Evolutionary conservation across 2,888 invertebrate species (phyloP).

Genomic region (Pheosia gnoma): DNA sequence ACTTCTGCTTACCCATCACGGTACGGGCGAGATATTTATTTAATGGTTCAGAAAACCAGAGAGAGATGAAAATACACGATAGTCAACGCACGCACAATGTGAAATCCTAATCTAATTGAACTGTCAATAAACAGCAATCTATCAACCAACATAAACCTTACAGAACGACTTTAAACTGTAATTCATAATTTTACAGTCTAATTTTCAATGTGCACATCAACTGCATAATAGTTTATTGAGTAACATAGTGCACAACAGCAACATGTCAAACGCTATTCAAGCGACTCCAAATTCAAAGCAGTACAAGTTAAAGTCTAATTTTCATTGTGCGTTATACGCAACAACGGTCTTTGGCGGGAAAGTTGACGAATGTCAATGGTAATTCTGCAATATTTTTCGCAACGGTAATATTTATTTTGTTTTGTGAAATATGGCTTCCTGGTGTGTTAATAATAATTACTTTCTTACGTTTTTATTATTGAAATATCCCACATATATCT

Average conservation of each 20-base stretch:
- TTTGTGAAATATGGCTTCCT: not conserved
- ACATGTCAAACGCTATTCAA: not conserved
- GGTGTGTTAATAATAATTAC: not conserved
- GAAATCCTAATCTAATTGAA: conserved; percentile 29
- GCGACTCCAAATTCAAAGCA: not conserved
- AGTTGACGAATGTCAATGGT: conserved; percentile 26
- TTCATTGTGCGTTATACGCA: not conserved
- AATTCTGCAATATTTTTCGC: conserved; percentile 17
- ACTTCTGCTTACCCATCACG: no score
- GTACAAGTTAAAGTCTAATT: not conserved
- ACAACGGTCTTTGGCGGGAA: conserved; percentile 25
- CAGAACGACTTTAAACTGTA: not conserved
- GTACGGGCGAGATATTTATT: not conserved
- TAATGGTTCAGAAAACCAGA: conserved; percentile 1
- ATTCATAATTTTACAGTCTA: not conserved
- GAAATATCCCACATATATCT: not conserved
- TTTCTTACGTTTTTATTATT: not conserved
- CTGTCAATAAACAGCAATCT: not conserved
- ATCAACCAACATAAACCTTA: not conserved
- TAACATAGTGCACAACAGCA: not conserved
- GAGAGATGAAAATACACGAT: conserved; percentile 13
- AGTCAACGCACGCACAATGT: conserved; percentile 18
- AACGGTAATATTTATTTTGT: not conserved
- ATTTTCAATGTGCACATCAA: not conserved
- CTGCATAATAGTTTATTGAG: not conserved